These are phyloP conservation scores for Nestor notabilis DNA, from an alignment of 2,113 vertebrate species.

Conservation along the genomic window DNA sequence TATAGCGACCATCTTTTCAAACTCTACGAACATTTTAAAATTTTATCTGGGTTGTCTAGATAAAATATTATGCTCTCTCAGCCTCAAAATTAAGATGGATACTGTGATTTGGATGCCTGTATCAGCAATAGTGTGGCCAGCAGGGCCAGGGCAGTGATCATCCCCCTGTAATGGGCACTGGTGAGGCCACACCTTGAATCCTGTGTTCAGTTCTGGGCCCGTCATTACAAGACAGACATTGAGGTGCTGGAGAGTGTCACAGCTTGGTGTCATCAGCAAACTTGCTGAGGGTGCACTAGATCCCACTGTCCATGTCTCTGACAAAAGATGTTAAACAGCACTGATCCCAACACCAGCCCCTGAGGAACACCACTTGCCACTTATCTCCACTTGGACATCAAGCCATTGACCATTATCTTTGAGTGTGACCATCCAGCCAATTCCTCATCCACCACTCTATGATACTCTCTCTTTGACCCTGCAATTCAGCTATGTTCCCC, in stretches of 20 bases:
- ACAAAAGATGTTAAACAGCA: background rate
- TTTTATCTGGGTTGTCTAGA: background rate
- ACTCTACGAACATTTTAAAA: background rate
- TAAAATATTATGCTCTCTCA: background rate
- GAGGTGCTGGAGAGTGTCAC: accelerated
- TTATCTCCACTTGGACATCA: background rate
- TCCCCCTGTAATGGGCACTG: accelerated
- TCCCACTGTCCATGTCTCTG: background rate
- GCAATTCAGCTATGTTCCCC: background rate
- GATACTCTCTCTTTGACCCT: background rate
- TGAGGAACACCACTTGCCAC: background rate
- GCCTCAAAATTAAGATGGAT: background rate
- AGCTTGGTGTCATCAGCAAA: background rate
- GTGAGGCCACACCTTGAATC: accelerated
- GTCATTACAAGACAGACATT: background rate
- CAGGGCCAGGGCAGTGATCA: background rate
- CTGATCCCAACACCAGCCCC: background rate
- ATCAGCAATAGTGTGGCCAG: background rate
- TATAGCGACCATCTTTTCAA: background rate
- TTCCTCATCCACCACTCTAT: background rate
- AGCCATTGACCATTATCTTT: background rate
- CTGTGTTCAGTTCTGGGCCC: background rate
- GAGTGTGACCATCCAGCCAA: background rate
- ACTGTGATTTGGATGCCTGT: background rate
- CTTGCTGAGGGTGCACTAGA: background rate